Evolutionary conservation across 2,113 vertebrate species (phyloP).

Genomic region (Poeciliopsis prolifica): DNA sequence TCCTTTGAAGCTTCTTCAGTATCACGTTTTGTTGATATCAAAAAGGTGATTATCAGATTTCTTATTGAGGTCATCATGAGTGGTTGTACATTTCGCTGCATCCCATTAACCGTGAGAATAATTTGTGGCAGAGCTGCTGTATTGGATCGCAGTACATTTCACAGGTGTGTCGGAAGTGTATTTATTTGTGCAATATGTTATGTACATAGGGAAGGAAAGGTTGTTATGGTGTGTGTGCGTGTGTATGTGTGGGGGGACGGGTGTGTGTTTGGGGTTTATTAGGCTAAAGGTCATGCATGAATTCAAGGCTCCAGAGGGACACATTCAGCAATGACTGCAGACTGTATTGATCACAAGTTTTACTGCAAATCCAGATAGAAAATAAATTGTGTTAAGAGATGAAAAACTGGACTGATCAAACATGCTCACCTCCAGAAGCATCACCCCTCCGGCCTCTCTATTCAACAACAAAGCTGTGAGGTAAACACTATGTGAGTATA

Average conservation of each 20-base stretch:
- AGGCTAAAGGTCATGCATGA: constrained; percentile 40
- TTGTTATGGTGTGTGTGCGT: constrained; percentile 12
- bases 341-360: constrained; percentile 54
- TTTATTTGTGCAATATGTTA: background rate
- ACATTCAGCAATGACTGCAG: constrained; percentile 13
- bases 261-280: background rate
- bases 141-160: background rate
- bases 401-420: constrained; percentile 44
- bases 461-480: background rate
- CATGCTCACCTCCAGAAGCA: constrained; percentile 9
- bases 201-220: background rate
- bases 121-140: background rate
- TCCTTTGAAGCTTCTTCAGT: background rate
- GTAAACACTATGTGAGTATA: background rate
- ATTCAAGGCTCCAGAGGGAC: constrained; percentile 40
- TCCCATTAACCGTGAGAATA: background rate
- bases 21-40: background rate
- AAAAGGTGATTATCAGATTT: background rate
- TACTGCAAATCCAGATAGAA: constrained; percentile 48
- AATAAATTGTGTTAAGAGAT: constrained; percentile 18
- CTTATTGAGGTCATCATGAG: background rate
- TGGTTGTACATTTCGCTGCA: background rate
- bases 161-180: background rate
- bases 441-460: background rate
- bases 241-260: no score